Conservation (phyloP, 2,113 vertebrate species). For the Bujurquina vittata region DNA sequence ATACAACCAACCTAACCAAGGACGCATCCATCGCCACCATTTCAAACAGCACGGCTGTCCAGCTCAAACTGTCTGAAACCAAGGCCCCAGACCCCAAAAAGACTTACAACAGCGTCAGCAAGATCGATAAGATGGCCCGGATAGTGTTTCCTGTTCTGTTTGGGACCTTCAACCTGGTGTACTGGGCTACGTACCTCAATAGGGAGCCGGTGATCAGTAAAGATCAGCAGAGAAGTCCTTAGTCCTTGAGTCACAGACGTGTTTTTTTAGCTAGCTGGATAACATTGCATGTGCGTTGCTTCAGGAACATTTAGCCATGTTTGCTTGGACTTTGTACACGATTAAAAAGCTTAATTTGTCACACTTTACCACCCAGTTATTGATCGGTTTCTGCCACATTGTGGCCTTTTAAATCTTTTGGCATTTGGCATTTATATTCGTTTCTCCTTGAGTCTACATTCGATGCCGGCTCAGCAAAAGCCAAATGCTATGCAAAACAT, state of each 20-base stretch:
- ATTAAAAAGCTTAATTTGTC: slow-evolving; percentile 67
- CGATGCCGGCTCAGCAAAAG: slow-evolving; percentile 65
- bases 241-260: slow-evolving; percentile 78
- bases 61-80: slow-evolving; percentile 85
- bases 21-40: slow-evolving; percentile 88
- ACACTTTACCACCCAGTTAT: slow-evolving; percentile 12
- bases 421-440: slow-evolving; percentile 77
- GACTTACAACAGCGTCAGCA: slow-evolving; percentile 99
- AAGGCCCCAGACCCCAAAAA: slow-evolving; percentile 93
- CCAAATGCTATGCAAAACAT: slow-evolving; percentile 83
- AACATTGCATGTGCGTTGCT: slow-evolving; percentile 89
- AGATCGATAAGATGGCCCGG: slow-evolving; percentile 98
- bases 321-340: slow-evolving; percentile 88
- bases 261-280: slow-evolving; percentile 62
- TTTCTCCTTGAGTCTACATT: slow-evolving; percentile 41
- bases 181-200: slow-evolving; percentile 99
- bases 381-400: slow-evolving; percentile 22
- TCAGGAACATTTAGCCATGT: slow-evolving; percentile 84
- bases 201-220: slow-evolving; percentile 86
- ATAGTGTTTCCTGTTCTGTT: slow-evolving; percentile 97
- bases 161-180: slow-evolving; percentile 97
- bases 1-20: slow-evolving; percentile 91
- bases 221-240: slow-evolving; percentile 69
- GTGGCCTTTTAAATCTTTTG: slow-evolving; percentile 23
- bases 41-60: slow-evolving; percentile 84